Evolutionary conservation across 2,113 vertebrate genomes (phyloP).

Genomic region (Rhynchomys soricoides): DNA sequence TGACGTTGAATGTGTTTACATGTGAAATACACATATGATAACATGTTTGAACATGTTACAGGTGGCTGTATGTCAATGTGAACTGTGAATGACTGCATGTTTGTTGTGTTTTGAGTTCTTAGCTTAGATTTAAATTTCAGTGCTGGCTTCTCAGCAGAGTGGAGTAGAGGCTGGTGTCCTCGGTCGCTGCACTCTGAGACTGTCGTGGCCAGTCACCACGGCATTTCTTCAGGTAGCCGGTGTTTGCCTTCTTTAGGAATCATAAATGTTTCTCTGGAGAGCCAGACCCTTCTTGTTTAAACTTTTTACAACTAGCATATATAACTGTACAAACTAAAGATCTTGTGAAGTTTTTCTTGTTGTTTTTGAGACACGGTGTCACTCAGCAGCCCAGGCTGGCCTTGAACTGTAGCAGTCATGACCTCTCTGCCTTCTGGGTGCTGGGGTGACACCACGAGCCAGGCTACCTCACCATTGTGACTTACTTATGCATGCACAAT

Average conservation of each 20-base stretch:
- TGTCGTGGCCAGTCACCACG: not conserved
- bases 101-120: not conserved
- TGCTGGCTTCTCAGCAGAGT: slow-evolving; percentile 3
- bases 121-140: slow-evolving; percentile 15
- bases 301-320: not conserved
- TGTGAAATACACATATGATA: not conserved
- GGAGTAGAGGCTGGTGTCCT: not conserved
- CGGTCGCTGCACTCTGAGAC: not conserved
- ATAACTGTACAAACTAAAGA: not conserved
- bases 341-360: not conserved
- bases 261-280: slow-evolving; percentile 44
- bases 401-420: not conserved
- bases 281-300: not conserved
- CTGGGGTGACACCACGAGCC: not conserved
- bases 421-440: not conserved
- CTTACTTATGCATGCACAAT: not conserved
- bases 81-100: not conserved
- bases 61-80: not conserved
- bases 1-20: not conserved
- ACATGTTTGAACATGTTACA: not conserved
- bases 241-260: slow-evolving; percentile 53
- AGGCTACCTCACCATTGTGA: not conserved
- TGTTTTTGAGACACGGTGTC: not conserved
- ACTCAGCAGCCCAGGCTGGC: not conserved
- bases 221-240: slow-evolving; percentile 34